Base-by-base conservation (phyloP, 2,888 invertebrate species). In the Didymodactylos carnosus region DNA sequence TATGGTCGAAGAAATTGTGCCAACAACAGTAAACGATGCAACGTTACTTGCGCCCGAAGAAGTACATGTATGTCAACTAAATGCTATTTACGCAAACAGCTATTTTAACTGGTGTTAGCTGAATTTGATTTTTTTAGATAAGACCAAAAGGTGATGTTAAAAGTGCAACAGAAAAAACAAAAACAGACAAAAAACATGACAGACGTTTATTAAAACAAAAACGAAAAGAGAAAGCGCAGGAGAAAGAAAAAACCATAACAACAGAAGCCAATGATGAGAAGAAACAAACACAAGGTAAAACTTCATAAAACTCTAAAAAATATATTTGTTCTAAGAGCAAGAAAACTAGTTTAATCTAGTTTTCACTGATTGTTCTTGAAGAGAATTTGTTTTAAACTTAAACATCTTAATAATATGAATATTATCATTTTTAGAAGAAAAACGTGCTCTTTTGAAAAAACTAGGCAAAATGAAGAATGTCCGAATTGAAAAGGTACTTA, bases 1-100 rank as follows among this genome's bases (percentile, higher is more conserved):
- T 71, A 87, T 86, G 40, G 90, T 94, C 88, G 98, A 98, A 83
- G 97, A 98, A 84, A 93, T 94, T 11, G 92, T 93, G 0, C 95
- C 95, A 0, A 86, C 91, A 10, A 88, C 89, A n/a, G 87, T 89
- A 0, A 92, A 90, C 80, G 90, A 92, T 83, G 91, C 90, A 6
- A 86, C 89, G 2, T 83, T 93, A 46, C 84, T 95, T 76, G 94
- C 95, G 25, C 94, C 97, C 0, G 91, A 94, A 84, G 95, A 97
- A 87, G 86, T 95, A 1, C 88, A 82, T 80, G 84, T 84, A 77
- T 62, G 25, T 27, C 27, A 70, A 27, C 25, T 13, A 41, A 16
- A 46, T 8, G 4, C 29, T 3, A 27, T 27, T 27, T 51, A 13
- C n/a, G n/a, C n/a, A n/a, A n/a, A n/a, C n/a, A n/a, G n/a, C n/a